Percentiles rank a stretch among this genome's conserved stretches.
Evolutionary conservation across 2,888 invertebrate species (phyloP).

Genomic region (Theodoxus fluviatilis): DNA sequence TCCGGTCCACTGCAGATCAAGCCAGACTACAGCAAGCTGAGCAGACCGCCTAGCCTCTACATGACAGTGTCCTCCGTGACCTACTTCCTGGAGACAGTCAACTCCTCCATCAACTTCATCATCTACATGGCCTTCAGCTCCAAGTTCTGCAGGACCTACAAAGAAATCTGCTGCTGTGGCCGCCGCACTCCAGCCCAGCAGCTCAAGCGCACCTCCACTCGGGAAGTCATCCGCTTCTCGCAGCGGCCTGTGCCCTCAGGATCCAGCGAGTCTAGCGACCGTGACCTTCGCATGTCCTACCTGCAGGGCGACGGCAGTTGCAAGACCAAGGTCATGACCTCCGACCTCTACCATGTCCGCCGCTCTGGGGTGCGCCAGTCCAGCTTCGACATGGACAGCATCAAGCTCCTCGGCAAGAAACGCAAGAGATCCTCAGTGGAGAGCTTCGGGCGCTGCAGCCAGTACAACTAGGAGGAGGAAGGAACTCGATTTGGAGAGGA

Average conservation of each 20-base stretch:
- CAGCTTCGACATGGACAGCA: constrained; percentile 28
- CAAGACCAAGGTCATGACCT: no score
- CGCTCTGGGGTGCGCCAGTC: constrained; percentile 3
- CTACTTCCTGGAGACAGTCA: constrained; percentile 51
- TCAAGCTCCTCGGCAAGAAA: constrained; percentile 22
- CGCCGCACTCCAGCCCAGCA: constrained; percentile 32
- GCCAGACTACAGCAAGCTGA: constrained; percentile 41
- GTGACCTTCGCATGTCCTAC: no score
- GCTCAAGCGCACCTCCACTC: constrained; percentile 12
- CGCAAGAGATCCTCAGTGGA: no score
- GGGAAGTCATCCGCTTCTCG: constrained; percentile 30
- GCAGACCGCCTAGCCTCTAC: constrained; percentile 41
- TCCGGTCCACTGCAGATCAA: constrained; percentile 38
- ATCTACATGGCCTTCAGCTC: constrained; percentile 55
- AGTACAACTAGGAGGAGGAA: no score
- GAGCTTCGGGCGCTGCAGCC: no score
- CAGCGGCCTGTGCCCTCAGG: constrained; percentile 24
- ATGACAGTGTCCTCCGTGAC: constrained; percentile 42
- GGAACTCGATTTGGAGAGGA: no score
- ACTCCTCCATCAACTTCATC: constrained; percentile 53
- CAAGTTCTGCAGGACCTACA: constrained; percentile 47
- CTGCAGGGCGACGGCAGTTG: no score
- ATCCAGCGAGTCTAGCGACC: constrained; percentile 25
- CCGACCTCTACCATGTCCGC: no score
- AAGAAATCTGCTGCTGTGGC: constrained; percentile 49